Percentiles rank a stretch among this genome's conserved stretches.
phyloP scores from a whole-genome alignment of 2,797 vertebrate species.

The Orientallactaga sibirica region DNA sequence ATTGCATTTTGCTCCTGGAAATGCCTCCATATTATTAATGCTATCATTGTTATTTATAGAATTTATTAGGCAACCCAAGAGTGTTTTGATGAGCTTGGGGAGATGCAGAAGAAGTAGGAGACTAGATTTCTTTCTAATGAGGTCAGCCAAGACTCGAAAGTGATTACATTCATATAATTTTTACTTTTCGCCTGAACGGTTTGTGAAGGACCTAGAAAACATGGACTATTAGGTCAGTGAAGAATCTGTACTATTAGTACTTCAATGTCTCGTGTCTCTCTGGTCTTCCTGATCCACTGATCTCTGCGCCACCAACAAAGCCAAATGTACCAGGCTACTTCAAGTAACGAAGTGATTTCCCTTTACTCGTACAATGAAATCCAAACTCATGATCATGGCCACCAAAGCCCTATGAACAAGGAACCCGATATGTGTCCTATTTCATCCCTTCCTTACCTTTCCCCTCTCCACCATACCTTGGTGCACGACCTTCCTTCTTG shows the following conservation, averaged over 20 bases:
- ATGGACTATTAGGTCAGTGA: neutral
- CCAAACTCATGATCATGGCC: neutral
- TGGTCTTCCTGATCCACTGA: neutral
- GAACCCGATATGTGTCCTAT: neutral
- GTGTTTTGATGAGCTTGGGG: neutral
- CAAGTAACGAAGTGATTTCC: neutral
- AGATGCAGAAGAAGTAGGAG: conserved; percentile 31
- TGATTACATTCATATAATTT: conserved; percentile 50
- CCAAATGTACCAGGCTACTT: neutral
- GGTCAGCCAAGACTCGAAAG: conserved; percentile 52
- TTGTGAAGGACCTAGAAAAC: conserved; percentile 49
- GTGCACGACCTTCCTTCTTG: neutral
- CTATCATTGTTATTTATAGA: conserved; percentile 67
- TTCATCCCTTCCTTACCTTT: neutral
- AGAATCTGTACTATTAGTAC: neutral
- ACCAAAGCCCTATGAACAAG: neutral
- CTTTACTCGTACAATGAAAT: neutral
- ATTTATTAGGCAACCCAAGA: conserved; percentile 57
- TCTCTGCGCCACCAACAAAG: neutral
- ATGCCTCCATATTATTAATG: conserved; percentile 24
- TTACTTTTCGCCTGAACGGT: conserved; percentile 51
- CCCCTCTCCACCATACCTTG: neutral
- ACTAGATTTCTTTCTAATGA: conserved; percentile 64
- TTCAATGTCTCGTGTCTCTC: neutral
- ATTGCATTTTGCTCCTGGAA: conserved; percentile 55